phyloP scores from a whole-genome alignment of 2,113 vertebrate species.

The Strix uralensis region DNA sequence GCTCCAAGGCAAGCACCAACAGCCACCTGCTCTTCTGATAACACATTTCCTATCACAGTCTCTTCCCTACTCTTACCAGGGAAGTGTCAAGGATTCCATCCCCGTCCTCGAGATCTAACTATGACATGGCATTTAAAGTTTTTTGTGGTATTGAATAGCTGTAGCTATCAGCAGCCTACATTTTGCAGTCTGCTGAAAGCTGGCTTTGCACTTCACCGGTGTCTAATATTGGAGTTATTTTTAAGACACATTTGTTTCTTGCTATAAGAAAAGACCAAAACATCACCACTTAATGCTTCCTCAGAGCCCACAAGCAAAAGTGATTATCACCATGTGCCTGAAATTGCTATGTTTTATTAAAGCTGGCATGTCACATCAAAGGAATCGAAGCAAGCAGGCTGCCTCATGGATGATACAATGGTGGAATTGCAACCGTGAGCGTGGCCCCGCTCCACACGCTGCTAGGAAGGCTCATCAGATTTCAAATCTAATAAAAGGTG shows the following conservation, averaged over 20 bases:
- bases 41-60: not conserved
- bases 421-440: not conserved
- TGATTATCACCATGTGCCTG: not conserved
- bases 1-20: not conserved
- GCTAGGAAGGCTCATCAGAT: not conserved
- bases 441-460: not conserved
- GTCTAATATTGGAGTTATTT: not conserved
- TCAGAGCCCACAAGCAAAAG: not conserved
- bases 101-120: not conserved
- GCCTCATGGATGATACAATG: not conserved
- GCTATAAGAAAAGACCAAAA: conserved; percentile 26
- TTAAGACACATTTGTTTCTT: not conserved
- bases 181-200: not conserved
- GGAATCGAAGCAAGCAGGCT: not conserved
- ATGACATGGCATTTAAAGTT: not conserved
- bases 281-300: not conserved
- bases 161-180: not conserved
- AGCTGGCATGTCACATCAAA: not conserved
- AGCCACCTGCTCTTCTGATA: not conserved
- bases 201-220: not conserved
- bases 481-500: conserved; percentile 16
- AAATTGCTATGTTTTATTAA: conserved; percentile 8
- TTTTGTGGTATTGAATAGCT: not conserved
- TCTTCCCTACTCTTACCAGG: not conserved
- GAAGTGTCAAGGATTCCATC: not conserved